Evolutionary conservation across 1,140 invertebrate genomes (phyloP), one percentile per base, ranked within the genome.

Genomic region (Meloidogyne hapla): DNA sequence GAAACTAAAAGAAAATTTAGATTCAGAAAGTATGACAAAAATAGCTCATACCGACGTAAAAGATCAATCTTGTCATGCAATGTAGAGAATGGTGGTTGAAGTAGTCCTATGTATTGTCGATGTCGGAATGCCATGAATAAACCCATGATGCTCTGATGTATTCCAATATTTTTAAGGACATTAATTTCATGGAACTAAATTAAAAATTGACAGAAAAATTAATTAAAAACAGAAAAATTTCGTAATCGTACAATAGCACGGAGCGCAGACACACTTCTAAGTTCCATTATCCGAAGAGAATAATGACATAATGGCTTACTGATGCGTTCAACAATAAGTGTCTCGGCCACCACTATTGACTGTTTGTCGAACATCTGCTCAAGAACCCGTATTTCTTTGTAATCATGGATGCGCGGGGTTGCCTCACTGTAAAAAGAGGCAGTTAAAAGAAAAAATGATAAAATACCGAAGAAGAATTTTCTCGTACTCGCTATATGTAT

Each of bases 91-190:
- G 71, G 71, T 6, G 71, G 56, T 9, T 63, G 56, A 12, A 73
- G n/a, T 64, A 73, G n/a, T 28, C 71, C 71, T 12, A 73, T 15
- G 48, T 61, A 73, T 64, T 73, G 71, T 18, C 71, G 71, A 63
- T 73, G 71, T 9, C 71, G 45, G n/a, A 73, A 73, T 25, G 71
- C 71, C n/a, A 64, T 12, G n/a, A 73, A 73, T 38, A 73, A 64
- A 9, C 71, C 71, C 42, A 73, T 64, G 21, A 63, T 64, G 48
- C 40, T 63, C 13, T 25, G 42, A 61, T 73, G 71, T 12, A 61
- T 61, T 5, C 56, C 71, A 21, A 73, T 42, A 42, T 73, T 56
- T 15, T 73, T 63, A 23, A 73, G 71, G n/a, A 73, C n/a, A 38
- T 12, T 25, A 26, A 73, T 64, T 23, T 73, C 71, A 26, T 73